Evolutionary conservation across 2,797 vertebrate genomes (phyloP), one percentile per base, ranked within the genome.

Genomic region (Champsocephalus esox): DNA sequence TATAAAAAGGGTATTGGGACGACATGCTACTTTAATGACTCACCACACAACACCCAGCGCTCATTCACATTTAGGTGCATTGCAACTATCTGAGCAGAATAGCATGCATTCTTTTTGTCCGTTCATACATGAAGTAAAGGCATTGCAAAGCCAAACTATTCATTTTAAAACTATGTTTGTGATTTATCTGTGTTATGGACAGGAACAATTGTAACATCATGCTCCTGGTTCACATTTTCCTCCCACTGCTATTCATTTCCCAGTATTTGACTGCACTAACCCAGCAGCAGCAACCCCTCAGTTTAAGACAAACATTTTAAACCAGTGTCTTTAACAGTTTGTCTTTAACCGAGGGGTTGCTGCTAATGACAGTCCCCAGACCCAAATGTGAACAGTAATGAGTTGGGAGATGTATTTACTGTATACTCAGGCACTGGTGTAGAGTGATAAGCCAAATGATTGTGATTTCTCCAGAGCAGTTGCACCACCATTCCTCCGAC

Each of bases 341-440:
- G 83, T 78, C 84, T 90, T 89, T 81, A 90, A 85, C 89, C 84
- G 77, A 75, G 80, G 83, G 87, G 82, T 70, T 83, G 70, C 83
- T 66, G 57, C 86, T 92, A 92, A 94, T 94, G 88, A 89, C 85
- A 79, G 88, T 90, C 87, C 89, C 88, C 60, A 77, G 87, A 88
- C 88, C 92, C 85, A 86, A 76, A 89, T 93, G 90, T 90, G 70
- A 89, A 82, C 89, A 75, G 80, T 93, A 92, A 93, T 89, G 85
- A 92, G 84, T 80, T 80, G 82, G 80, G 81, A 92, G 87, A 93
- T 93, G 84, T 85, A 92, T 92, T 90, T 78, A 89, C 82, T 86
- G 75, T 85, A 89, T 77, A 61, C 79, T 72, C 55, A 76, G 61
- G 83, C 79, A 72, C 81, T 86, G 77, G 75, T 73, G 81, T 78